Base-by-base conservation (phyloP, 2,797 vertebrate species). In the Hybognathus amarus region DNA sequence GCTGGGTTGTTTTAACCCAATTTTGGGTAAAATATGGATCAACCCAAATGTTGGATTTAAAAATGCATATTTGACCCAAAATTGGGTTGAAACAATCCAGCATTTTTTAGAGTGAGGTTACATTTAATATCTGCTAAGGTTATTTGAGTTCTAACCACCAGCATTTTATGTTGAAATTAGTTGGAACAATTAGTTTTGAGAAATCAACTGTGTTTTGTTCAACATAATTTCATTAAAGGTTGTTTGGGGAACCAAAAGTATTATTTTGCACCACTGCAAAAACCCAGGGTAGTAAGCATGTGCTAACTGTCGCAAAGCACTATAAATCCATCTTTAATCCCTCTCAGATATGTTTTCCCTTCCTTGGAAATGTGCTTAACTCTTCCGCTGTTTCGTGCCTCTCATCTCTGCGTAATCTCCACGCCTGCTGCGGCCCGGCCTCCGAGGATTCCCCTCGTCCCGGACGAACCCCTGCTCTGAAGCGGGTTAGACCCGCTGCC, bases 261-360 rank as follows among this genome's bases (percentile, higher is more conserved):
- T 6, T 38, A 33, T 66, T 36, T 33, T 22, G 33, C 33, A 5
- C 10, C 33, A 6, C 3, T 68, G 66, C 0, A 2, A 42, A 68
- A 73, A 50, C 17, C 9, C 42, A 7, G 73, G 15, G 52, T 47
- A 66, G 76, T 50, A 66, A 42, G 64, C 33, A 52, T 52, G 27
- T 61, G 79, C 54, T 38, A 42, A 71, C 40, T 36, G 30, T 54
- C n/a, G 12, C 71, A 68, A 22, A 75, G 80, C 47, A 76, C 80
- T 42, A 76, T 67, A 83, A 83, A 83, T 76, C 80, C 71, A 67
- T 56, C 33, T 27, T 52, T 50, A 76, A 83, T 83, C 80, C 80
- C 80, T 76, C 71, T 68, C 63, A 33, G 73, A 52, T 76, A 76
- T 76, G 47, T 67, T 83, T 64, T 74, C 45, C 36, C 42, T 52